Conservation (phyloP, 2,113 vertebrate species). For the Grantiella picta region DNA sequence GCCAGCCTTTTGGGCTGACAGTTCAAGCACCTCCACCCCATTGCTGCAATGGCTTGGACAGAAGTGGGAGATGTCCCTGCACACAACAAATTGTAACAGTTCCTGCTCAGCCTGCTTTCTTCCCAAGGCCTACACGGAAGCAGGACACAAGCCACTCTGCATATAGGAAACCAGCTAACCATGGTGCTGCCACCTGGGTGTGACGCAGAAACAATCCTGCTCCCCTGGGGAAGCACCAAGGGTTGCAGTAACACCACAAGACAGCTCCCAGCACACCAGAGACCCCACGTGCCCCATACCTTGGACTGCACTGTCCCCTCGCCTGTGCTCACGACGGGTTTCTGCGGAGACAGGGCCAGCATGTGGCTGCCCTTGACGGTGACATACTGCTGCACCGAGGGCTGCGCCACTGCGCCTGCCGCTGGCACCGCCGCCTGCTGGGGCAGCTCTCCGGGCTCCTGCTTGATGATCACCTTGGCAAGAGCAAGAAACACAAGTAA, state of each 20-base stretch:
- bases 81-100: not conserved
- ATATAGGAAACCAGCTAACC: not conserved
- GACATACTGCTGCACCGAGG: constrained; percentile 89
- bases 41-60: not conserved
- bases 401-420: constrained; percentile 78
- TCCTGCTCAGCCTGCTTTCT: not conserved
- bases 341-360: constrained; percentile 93
- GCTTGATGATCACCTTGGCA: constrained; percentile 94
- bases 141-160: not conserved
- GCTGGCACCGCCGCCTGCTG: constrained; percentile 57
- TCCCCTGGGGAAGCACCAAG: not conserved
- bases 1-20: not conserved
- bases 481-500: not conserved
- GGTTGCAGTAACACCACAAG: not conserved
- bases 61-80: not conserved
- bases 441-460: constrained; percentile 91
- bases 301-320: constrained; percentile 81
- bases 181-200: not conserved
- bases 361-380: constrained; percentile 94
- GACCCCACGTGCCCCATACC: constrained; percentile 63
- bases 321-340: constrained; percentile 74
- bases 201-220: not conserved
- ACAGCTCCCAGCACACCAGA: not conserved
- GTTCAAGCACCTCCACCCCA: not conserved
- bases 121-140: not conserved